Evolutionary conservation across 1,140 invertebrate genomes (phyloP).

Genomic region (Laupala kohalensis): DNA sequence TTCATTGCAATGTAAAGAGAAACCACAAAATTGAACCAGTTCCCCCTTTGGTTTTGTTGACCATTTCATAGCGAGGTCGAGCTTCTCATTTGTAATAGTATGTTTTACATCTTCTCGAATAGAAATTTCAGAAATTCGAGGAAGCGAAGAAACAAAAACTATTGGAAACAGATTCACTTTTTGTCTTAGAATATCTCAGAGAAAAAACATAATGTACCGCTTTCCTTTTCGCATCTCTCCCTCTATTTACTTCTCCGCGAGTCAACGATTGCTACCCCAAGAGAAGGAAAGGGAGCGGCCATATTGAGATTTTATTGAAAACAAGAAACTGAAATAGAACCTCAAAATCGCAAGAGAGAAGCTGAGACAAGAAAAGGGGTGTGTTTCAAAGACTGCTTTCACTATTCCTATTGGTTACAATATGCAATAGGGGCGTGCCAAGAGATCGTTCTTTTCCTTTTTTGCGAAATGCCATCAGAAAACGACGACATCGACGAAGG

Average conservation of each 20-base stretch:
- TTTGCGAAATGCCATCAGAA: neutral
- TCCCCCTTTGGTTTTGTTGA: too few species aligned
- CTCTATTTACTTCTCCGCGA: neutral
- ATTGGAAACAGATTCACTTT: too few species aligned
- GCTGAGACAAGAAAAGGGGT: neutral
- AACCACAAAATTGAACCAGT: too few species aligned
- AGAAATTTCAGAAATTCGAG: too few species aligned
- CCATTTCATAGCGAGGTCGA: too few species aligned
- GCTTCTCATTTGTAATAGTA: too few species aligned
- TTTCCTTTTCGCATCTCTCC: neutral
- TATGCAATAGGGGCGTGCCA: neutral
- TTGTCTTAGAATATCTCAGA: too few species aligned
- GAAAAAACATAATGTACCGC: too few species aligned
- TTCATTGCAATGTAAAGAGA: too few species aligned
- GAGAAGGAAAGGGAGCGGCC: neutral
- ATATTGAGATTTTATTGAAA: neutral
- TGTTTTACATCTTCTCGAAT: too few species aligned
- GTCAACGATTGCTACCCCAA: neutral
- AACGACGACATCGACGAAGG: neutral
- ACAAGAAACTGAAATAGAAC: neutral
- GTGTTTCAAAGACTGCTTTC: neutral
- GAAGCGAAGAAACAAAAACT: too few species aligned
- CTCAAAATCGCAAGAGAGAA: neutral
- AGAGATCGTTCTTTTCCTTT: neutral
- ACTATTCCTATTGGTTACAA: neutral